Conservation (phyloP, 23 tunicate species). For the Trididemnum clinides region DNA sequence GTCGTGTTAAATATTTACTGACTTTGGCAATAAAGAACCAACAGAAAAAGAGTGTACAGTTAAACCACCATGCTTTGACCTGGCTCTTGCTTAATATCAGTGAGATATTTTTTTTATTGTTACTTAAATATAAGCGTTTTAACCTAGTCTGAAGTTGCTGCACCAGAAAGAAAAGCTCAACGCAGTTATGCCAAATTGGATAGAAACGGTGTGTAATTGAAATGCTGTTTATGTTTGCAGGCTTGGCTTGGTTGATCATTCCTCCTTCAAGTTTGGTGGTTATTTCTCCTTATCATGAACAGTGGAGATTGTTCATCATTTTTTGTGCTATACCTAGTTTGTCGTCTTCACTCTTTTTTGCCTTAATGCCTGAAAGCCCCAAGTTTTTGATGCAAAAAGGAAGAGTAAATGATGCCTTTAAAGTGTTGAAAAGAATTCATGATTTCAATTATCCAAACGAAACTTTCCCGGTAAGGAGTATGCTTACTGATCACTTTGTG, state of each 20-base stretch:
- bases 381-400: conserved; percentile 59
- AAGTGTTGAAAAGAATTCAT: conserved; percentile 42
- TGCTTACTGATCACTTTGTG: not conserved
- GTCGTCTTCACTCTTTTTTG: conserved; percentile 63
- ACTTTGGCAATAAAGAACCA: too few species aligned
- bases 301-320: conserved; percentile 75
- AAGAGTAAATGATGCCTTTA: conserved; percentile 33
- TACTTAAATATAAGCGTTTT: too few species aligned
- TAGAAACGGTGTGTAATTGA: too few species aligned
- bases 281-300: conserved; percentile 59
- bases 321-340: conserved; percentile 80
- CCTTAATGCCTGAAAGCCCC: conserved; percentile 90
- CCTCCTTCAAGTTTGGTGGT: conserved; percentile 19
- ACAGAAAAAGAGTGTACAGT: too few species aligned
- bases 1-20: too few species aligned
- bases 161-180: too few species aligned
- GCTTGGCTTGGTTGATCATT: conserved; percentile 66
- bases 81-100: too few species aligned
- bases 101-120: too few species aligned
- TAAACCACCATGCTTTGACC: too few species aligned
- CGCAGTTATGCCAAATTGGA: too few species aligned
- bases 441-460: conserved; percentile 41
- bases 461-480: not conserved
- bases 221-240: conserved; percentile 25
- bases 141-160: too few species aligned